Base-by-base conservation (phyloP, 1,140 invertebrate genomes). In the Ceratina japonica region DNA sequence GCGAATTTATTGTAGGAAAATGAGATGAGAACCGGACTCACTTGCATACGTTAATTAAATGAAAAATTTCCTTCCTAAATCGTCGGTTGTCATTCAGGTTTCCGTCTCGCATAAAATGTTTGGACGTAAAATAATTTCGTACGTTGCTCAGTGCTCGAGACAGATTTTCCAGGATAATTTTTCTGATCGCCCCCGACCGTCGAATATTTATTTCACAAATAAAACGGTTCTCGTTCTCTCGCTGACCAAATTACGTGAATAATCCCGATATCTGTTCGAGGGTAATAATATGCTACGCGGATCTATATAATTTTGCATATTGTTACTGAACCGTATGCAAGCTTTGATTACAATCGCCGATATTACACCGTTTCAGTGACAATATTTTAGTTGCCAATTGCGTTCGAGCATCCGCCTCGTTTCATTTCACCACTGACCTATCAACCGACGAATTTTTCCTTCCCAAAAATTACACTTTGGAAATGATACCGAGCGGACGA, bases 181-280 rank as follows among this genome's bases (percentile, higher is more conserved):
- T 61, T 37, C 0, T 13, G 52, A 10, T 37, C 12, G 13, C 51
- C 15, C 27, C 20, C 22, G 16, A 3, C 49, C 13, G 13, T 24
- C 3, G 16, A n/a, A 61, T 72, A 72, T 72, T 72, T 61, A 61
- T 61, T 72, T 49, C 16, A 61, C 15, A 15, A 15, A 4, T 18
- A 15, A 31, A 74, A 64, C 27, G 44, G 37, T 5, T 12, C n/a
- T n/a, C n/a, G n/a, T n/a, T n/a, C 63, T 12, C 7, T 59, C 59
- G 56, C n/a, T 18, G 37, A 76, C 59, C 59, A 59, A 68, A 69
- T 76, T 59, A 61, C n/a, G 74, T 18, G 54, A 61, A 76, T 76
- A 76, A 76, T 69, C 64, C 10, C 37, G 74, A 31, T 68, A 69
- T 22, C 51, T 69, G 74, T 61, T 54, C 18, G 20, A 1, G 22